phyloP scores from a whole-genome alignment of 2,888 invertebrate genomes.

The Coronaproctus castanopsis region DNA sequence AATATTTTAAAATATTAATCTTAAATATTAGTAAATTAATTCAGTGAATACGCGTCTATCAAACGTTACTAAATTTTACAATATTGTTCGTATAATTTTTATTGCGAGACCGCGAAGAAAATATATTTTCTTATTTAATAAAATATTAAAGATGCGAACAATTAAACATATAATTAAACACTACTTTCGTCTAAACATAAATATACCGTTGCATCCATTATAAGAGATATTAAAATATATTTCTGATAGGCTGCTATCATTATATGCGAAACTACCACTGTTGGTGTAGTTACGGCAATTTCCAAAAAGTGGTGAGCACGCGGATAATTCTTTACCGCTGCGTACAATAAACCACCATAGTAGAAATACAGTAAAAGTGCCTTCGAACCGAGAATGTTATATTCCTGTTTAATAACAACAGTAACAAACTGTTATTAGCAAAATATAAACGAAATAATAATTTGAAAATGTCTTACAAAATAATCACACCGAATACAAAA shows the following conservation, averaged over 20 bases:
- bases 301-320: constrained; percentile 87
- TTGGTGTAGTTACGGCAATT: constrained; percentile 87
- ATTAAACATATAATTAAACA: background rate
- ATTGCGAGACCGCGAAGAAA: too few species aligned
- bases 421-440: constrained; percentile 1
- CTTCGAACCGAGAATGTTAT: constrained; percentile 63
- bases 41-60: too few species aligned
- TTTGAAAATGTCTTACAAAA: background rate
- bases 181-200: background rate
- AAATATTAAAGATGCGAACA: too few species aligned
- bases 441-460: background rate
- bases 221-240: constrained; percentile 75
- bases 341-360: constrained; percentile 94
- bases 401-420: too few species aligned
- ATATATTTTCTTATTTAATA: too few species aligned
- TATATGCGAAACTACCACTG: constrained; percentile 82
- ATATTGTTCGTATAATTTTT: too few species aligned
- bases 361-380: constrained; percentile 87
- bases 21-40: too few species aligned
- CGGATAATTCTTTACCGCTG: constrained; percentile 78
- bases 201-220: constrained; percentile 70
- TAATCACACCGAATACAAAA: constrained; percentile 5
- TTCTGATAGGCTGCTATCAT: constrained; percentile 97
- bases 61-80: too few species aligned
- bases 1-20: background rate